These are phyloP conservation scores for Climacteris rufus DNA, from an alignment of 2,113 vertebrate genomes.

Conservation along the genomic window DNA sequence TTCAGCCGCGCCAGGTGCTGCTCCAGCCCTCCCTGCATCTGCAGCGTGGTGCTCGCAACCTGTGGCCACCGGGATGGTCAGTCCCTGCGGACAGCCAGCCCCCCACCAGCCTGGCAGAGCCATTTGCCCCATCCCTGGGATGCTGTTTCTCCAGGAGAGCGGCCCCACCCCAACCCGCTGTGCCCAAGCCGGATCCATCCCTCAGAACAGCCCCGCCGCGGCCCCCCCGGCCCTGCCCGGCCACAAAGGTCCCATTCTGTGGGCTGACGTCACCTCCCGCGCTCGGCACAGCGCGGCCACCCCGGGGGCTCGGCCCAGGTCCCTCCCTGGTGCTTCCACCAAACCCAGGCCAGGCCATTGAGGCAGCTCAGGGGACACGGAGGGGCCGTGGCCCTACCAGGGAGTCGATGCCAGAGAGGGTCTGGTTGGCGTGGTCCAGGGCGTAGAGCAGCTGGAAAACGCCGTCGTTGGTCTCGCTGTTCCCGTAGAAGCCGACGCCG, in stretches of 20 bases:
- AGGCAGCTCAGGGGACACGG: too few species aligned
- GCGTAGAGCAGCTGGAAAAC: constrained; percentile 92
- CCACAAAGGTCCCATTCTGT: constrained; percentile 36
- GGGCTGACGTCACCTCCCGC: not conserved
- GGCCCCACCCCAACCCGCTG: rapidly evolving
- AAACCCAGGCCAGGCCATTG: rapidly evolving
- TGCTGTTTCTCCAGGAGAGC: not conserved
- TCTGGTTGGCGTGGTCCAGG: constrained; percentile 91
- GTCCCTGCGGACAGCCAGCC: not conserved
- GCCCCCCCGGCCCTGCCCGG: rapidly evolving
- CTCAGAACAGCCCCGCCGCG: not conserved
- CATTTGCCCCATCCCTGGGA: rapidly evolving
- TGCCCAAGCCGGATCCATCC: not conserved
- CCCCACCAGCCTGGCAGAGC: not conserved
- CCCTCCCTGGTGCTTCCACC: not conserved
- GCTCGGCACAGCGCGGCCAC: not conserved
- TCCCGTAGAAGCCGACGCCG: constrained; percentile 95
- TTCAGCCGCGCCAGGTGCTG: constrained; percentile 83
- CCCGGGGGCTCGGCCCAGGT: not conserved
- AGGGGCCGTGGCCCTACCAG: constrained; percentile 74
- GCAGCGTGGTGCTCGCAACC: constrained; percentile 79
- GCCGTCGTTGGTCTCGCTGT: constrained; percentile 95
- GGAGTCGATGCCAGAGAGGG: constrained; percentile 83
- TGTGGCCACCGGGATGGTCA: not conserved
- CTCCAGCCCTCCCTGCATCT: constrained; percentile 81